Base-by-base conservation (phyloP, 2,888 invertebrate species). In the Chalcis sispes region DNA sequence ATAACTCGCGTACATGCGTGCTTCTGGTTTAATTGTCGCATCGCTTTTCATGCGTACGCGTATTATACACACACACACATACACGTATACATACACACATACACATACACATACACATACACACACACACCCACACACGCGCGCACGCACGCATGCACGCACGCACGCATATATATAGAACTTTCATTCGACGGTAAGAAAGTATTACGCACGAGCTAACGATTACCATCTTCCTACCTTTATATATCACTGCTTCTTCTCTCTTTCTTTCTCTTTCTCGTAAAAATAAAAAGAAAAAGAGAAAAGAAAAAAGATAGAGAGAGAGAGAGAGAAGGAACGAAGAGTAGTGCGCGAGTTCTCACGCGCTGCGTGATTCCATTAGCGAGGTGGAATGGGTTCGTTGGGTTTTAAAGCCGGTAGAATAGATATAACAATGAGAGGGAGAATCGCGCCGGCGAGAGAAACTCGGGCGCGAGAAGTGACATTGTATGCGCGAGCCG, bases 401-500 rank as follows among this genome's bases (percentile, higher is more conserved):
- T 65, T 29, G 32, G 36, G 29, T 64, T 67, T 66, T 65, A 75
- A 72, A 73, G 76, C 73, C 23, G n/a, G 20, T 10, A 36, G 27
- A n/a, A 32, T 5, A 32, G 71, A 64, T 77, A 80, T 79, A 79
- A 78, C 78, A 78, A 77, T 79, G 77, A 75, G 65, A n/a, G n/a
- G n/a, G n/a, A 46, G 69, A 46, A 59, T 54, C 23, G 15, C 18
- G 32, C 25, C n/a, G n/a, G 27, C 15, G 79, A 75, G 70, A 66
- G 77, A 80, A 79, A 79, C 77, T 81, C 66, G 75, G 79, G 75
- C 74, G 75, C 67, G 79, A 77, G 78, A 77, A 79, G 74, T 78
- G 78, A 79, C 78, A 80, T 79, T 79, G 77, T 79, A 72, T 71
- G 79, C 62, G 75, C 69, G 70, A 58, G 36, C 23, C 23, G n/a